Evolutionary conservation across 2,797 vertebrate genomes (phyloP).

Genomic region (Gobio occitaniae): DNA sequence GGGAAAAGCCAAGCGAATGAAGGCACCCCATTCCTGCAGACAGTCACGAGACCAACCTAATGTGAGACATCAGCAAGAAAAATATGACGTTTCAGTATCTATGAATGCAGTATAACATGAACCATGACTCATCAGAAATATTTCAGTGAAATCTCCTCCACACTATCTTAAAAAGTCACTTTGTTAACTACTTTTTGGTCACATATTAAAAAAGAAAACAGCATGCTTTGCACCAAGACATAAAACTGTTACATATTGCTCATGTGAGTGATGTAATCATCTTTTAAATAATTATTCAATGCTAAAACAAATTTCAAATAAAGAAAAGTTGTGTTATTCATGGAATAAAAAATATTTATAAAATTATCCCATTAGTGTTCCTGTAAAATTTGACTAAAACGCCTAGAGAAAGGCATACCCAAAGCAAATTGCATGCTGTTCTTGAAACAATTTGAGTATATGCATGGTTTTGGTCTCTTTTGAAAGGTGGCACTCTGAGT

Average conservation of each 20-base stretch:
- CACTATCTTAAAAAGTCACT: not conserved
- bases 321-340: not conserved
- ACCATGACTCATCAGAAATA: constrained; percentile 3
- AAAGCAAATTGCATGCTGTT: too few relatives aligned
- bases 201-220: constrained; percentile 26
- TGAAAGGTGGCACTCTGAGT: too few relatives aligned
- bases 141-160: constrained; percentile 11
- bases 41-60: constrained; percentile 89
- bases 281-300: not conserved
- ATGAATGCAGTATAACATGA: not conserved
- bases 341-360: too few relatives aligned
- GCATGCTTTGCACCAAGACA: not conserved
- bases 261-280: not conserved
- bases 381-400: too few relatives aligned
- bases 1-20: constrained; percentile 84
- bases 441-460: too few relatives aligned
- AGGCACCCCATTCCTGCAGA: constrained; percentile 87
- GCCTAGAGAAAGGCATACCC: too few relatives aligned
- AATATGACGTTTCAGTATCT: not conserved
- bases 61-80: not conserved
- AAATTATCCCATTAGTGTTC: too few relatives aligned
- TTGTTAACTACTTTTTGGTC: not conserved
- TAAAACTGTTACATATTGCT: not conserved
- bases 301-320: not conserved
- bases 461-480: too few relatives aligned